Conservation (phyloP, 2,888 invertebrate species). For the Apotomis betuletana region DNA sequence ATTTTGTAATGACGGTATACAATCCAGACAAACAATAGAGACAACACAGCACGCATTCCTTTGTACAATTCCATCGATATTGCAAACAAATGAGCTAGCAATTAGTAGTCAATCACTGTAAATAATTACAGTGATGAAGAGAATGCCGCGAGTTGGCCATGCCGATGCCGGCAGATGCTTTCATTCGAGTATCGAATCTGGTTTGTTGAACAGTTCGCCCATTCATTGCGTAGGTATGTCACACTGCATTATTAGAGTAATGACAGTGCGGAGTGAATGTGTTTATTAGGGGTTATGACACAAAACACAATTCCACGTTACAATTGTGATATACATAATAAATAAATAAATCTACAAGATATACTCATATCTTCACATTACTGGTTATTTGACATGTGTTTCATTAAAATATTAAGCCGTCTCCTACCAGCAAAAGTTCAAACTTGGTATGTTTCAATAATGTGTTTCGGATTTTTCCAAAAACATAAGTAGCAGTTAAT, state of each 20-base stretch:
- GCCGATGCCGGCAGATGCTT: conserved; percentile 14
- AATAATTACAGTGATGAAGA: conserved; percentile 33
- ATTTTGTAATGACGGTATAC: conserved; percentile 11
- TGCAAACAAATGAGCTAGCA: conserved; percentile 40
- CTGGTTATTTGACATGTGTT: no score
- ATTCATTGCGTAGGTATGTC: conserved; percentile 5
- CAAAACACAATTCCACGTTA: no score
- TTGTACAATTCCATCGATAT: conserved; percentile 32
- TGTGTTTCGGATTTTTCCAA: no score
- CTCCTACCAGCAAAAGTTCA: no score
- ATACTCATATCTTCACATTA: no score
- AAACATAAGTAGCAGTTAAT: no score
- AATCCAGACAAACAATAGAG: conserved; percentile 29
- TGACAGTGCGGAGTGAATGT: conserved; percentile 14
- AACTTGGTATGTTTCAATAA: no score
- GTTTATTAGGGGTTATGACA: conserved; percentile 10
- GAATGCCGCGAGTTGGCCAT: conserved; percentile 35
- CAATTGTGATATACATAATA: neutral
- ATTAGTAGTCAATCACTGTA: conserved; percentile 38
- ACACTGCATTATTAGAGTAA: conserved; percentile 11
- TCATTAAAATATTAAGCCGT: no score
- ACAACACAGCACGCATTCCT: conserved; percentile 25
- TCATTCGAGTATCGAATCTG: neutral
- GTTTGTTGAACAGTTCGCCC: no score
- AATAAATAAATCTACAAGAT: no score